phyloP scores from a whole-genome alignment of 30 jellyfish, hydroid and myxozoan genomes.

The Hydractinia symbiolongicarpus region DNA sequence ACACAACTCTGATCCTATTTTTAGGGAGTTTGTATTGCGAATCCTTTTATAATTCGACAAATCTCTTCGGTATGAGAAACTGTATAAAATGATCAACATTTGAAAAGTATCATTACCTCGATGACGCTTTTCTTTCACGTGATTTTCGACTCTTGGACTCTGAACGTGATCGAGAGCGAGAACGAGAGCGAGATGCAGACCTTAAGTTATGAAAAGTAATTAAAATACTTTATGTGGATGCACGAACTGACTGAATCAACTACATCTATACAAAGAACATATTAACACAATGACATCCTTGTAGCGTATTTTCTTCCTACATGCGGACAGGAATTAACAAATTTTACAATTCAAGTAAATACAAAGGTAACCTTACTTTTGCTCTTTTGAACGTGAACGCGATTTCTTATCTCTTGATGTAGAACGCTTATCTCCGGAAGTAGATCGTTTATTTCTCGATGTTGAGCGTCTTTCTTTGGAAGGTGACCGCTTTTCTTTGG shows the following conservation, averaged over 20 bases:
- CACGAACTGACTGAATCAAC: no score
- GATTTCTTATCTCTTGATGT: conserved; percentile 7
- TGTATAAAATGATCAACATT: neutral
- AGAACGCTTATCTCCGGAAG: conserved; percentile 12
- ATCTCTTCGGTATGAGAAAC: neutral
- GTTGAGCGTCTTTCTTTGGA: conserved; percentile 2
- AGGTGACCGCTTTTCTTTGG: conserved; percentile 14
- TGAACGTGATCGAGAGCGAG: conserved; percentile 8
- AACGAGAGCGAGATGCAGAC: conserved; percentile 6
- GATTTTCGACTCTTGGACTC: neutral
- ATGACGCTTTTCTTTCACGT: neutral
- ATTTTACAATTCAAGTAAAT: neutral
- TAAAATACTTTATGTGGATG: no score
- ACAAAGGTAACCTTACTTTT: neutral
- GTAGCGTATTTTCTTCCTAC: neutral
- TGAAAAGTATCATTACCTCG: neutral
- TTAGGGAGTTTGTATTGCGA: no score
- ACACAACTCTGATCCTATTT: no score
- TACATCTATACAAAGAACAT: no score
- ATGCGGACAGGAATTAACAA: neutral
- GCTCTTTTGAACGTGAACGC: conserved; percentile 15
- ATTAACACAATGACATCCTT: neutral
- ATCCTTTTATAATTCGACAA: neutral
- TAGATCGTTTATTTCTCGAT: conserved; percentile 22
- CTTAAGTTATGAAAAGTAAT: neutral